Conservation (phyloP, 1,140 invertebrate species). For the Micrasema minimum region DNA sequence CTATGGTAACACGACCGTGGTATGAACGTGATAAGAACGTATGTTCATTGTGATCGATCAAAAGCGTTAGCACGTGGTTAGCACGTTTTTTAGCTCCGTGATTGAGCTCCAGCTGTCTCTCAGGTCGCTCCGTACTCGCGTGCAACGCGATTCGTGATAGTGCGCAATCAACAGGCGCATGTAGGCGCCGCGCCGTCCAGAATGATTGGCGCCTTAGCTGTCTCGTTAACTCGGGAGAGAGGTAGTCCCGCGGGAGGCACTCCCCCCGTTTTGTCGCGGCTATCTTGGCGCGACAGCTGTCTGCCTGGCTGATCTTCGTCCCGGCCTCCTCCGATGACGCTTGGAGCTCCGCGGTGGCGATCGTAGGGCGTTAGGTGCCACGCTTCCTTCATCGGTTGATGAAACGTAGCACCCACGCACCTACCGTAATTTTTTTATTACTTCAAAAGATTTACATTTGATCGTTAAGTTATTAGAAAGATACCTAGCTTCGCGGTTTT, state of each 20-base stretch:
- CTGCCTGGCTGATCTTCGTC: background rate
- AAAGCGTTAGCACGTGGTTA: too few species aligned
- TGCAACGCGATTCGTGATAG: background rate
- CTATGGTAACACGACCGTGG: too few species aligned
- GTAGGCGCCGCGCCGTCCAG: constrained; percentile 1
- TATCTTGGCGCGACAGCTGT: background rate
- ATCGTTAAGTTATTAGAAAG: too few species aligned
- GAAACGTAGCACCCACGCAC: constrained; percentile 4
- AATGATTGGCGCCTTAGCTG: background rate
- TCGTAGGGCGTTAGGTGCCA: constrained; percentile 38
- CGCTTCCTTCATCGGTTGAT: background rate
- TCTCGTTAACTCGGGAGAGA: background rate
- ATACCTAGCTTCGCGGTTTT: too few species aligned
- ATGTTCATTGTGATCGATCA: too few species aligned
- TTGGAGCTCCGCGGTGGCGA: constrained; percentile 48
- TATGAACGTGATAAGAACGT: too few species aligned
- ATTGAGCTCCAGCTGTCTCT: too few species aligned
- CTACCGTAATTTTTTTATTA: too few species aligned
- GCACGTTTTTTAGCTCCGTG: too few species aligned
- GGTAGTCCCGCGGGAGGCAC: background rate
- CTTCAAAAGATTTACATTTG: too few species aligned
- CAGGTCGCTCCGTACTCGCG: constrained; percentile 3
- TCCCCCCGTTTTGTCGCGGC: background rate
- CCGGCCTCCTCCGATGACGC: background rate
- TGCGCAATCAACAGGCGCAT: background rate